Evolutionary conservation across 2,797 vertebrate genomes (phyloP), one percentile per base, ranked within the genome.

Genomic region (Sebastes ruberrimus): DNA sequence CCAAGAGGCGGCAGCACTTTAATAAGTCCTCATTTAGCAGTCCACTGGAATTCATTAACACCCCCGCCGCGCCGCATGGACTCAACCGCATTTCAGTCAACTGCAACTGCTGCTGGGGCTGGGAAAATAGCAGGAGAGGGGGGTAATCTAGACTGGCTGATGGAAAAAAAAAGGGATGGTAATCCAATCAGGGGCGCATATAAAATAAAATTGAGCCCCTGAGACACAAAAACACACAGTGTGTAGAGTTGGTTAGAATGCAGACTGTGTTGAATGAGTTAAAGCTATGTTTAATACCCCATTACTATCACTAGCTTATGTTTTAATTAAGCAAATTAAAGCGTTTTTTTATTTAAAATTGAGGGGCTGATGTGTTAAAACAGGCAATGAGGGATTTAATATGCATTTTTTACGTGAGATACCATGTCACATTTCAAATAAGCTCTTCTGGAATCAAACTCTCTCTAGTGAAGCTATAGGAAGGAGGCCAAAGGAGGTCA

Each of bases 11-110:
- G 80, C 83, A 72, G 89, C 78, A 71, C 89, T 93, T 90, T 91
- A 94, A 94, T 90, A 90, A 93, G 91, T 88, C 91, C 89, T 94
- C 89, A 92, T 94, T 95, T 93, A 90, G 81, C 80, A 81, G 84
- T 76, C 86, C 78, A 83, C 89, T 83, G 86, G 92, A 93, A 91
- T 94, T 92, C 89, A 94, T 93, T 92, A 92, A 93, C 91, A 91
- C 89, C 90, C 93, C 89, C 71, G 74, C 89, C 38, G 56, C 20
- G n/a, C 84, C 6, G 87, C 83, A 62, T 90, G 91, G 90, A 92
- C 88, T 86, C 85, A 76, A 84, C 91, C 86, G 68, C 87, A 52
- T 74, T 80, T 80, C 81, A 81, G 86, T 81, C 64, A 64, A 70
- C 81, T 56, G 81, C 75, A 74, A 85, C 82, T 30, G 85, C 76